Percentiles rank a stretch among this genome's conserved stretches.
Conservation (phyloP, 35 echinoderm and acorn worm genomes). For the Antedon bifida region DNA sequence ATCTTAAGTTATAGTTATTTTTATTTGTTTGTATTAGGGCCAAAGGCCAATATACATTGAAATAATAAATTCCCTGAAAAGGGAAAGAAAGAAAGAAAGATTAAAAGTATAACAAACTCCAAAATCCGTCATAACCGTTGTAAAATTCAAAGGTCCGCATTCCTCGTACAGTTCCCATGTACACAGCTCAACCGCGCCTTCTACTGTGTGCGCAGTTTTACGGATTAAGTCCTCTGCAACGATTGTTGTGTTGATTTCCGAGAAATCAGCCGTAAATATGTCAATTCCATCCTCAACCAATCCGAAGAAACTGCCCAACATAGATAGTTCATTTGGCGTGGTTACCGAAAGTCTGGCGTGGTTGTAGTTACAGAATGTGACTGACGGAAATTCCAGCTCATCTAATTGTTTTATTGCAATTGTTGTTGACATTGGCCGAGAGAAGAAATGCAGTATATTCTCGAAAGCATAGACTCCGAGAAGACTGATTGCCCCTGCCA, state of each 20-base stretch:
- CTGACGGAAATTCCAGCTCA: not conserved
- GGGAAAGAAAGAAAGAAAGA: too few relatives aligned
- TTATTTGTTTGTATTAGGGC: too few relatives aligned
- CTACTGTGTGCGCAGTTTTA: not conserved
- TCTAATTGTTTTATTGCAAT: not conserved
- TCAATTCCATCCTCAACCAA: not conserved
- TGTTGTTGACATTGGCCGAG: not conserved
- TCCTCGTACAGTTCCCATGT: slow-evolving; percentile 15
- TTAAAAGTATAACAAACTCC: slow-evolving; percentile 62
- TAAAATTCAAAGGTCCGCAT: slow-evolving; percentile 42
- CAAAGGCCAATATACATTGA: too few relatives aligned
- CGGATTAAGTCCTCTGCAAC: not conserved
- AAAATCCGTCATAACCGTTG: slow-evolving; percentile 46
- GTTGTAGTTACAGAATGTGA: not conserved
- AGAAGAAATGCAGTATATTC: not conserved
- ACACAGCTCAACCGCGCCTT: not conserved
- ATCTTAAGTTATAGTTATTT: too few relatives aligned
- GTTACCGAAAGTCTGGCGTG: not conserved
- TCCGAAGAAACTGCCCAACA: not conserved
- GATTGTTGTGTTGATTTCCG: not conserved
- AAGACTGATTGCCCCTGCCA: not conserved
- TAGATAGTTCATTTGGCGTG: not conserved
- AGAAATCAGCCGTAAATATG: not conserved
- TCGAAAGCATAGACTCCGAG: not conserved
- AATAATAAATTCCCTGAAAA: too few relatives aligned